Base-by-base conservation (phyloP, 2,113 vertebrate species). In the Corythoichthys intestinalis region DNA sequence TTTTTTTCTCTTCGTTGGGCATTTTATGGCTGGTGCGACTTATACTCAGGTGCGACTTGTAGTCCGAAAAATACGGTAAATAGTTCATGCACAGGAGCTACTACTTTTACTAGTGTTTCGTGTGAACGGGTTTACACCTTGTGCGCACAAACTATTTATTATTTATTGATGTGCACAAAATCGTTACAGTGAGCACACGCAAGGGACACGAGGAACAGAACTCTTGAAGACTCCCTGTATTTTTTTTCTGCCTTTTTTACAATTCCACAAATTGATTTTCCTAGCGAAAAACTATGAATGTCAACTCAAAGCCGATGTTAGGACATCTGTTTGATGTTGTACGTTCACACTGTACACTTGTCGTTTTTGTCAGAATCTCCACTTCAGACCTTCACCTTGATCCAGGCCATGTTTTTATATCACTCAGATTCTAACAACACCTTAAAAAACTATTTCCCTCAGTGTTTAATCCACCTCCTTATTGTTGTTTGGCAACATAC, bases 401-500 rank as follows among this genome's bases (percentile, higher is more conserved):
- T 46, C 9, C 2, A 12, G 9, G 14, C 48, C 53, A 39, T 41
- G 6, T 17, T 39, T 17, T 60, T 6, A 35, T 39, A 15, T 44
- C 11, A 4, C 47, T 50, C 9, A 11, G 12, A 54, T 57, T 67
- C 54, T 37, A 34, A 59, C 69, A 59, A 64, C 15, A 44, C 41
- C 41, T 44, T 7, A 44, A 44, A 3, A 62, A 71, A 53, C 10
- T 1, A 44, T 67, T 56, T 69, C 11, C 46, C 3, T 53, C 3
- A 58, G n/a, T 1, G 1, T 58, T n/a, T 50, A 37, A 46, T 46
- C 39, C 8, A 2, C 34, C 34, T 37, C 34, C 47, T 6, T 11
- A 52, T 41, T 71, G 15, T 68, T 77, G 47, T 75, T 38, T 61
- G 62, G 39, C 52, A 62, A 28, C 70, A 57, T 75, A 76, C 72